These are phyloP conservation scores for Chouioia cunea DNA, from an alignment of 2,888 invertebrate genomes.

Conservation along the genomic window DNA sequence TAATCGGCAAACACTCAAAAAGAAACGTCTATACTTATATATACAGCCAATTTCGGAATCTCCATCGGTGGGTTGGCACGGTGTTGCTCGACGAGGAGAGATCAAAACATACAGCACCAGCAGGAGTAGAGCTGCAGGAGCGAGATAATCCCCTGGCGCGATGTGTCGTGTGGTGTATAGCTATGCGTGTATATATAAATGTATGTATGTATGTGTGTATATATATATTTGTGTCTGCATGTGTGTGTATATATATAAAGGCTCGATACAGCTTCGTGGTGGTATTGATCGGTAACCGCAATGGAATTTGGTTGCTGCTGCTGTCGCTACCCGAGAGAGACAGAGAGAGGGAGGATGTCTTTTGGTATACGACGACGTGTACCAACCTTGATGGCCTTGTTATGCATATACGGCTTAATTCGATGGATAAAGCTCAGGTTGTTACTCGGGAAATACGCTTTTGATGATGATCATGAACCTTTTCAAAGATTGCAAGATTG, in stretches of 20 bases:
- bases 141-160: conserved; percentile 32
- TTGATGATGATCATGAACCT: no score
- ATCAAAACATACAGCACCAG: background rate
- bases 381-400: no score
- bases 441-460: no score
- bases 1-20: no score
- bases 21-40: no score
- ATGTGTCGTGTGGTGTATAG: background rate
- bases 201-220: background rate
- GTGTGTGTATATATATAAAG: background rate
- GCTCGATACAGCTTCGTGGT: conserved; percentile 3
- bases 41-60: no score
- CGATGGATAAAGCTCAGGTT: no score
- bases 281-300: conserved; percentile 37
- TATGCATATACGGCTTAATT: no score
- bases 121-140: conserved; percentile 24
- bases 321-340: conserved; percentile 8
- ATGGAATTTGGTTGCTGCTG: conserved; percentile 13
- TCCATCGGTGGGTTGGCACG: no score
- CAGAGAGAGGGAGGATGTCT: background rate
- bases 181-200: background rate
- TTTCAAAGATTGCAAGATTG: no score
- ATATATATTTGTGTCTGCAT: background rate
- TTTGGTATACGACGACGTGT: no score
- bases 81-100: background rate